phyloP scores from a whole-genome alignment of 2,797 vertebrate species.

The Dendrocincla tyrannina region DNA sequence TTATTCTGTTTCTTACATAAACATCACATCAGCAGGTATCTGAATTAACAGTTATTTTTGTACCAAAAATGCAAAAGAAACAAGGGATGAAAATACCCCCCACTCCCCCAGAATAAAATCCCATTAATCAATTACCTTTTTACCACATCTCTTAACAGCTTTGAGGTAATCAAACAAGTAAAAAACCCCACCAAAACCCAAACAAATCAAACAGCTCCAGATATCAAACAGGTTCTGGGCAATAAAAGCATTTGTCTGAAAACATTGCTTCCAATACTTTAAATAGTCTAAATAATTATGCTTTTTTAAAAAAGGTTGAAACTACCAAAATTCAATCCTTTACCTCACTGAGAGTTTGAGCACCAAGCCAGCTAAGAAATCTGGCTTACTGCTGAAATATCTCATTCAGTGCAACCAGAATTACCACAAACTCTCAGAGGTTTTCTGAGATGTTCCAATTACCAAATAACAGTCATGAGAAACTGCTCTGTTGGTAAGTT shows the following conservation, averaged over 20 bases:
- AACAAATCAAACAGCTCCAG: neutral
- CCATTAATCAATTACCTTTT: neutral
- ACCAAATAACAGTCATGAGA: slow-evolving; percentile 10
- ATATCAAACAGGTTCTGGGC: neutral
- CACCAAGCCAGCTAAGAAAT: neutral
- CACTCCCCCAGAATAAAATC: neutral
- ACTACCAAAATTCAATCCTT: neutral
- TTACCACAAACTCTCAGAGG: slow-evolving; percentile 20
- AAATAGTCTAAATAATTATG: neutral
- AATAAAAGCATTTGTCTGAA: neutral
- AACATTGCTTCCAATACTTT: neutral
- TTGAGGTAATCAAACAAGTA: neutral
- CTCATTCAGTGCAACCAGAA: neutral
- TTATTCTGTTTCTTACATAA: neutral
- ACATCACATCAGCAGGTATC: neutral
- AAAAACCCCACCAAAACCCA: neutral
- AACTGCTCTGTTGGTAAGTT: slow-evolving; percentile 9
- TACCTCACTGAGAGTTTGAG: neutral
- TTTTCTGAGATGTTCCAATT: slow-evolving; percentile 33
- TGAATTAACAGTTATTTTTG: neutral
- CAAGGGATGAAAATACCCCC: neutral
- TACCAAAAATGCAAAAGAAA: neutral
- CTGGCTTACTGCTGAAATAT: neutral
- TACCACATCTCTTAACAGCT: neutral
- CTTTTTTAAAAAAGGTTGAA: neutral